Evolutionary conservation across 2,888 invertebrate species (phyloP), one percentile per base, ranked within the genome.

Genomic region (Caenorhabditis doughertyi): DNA sequence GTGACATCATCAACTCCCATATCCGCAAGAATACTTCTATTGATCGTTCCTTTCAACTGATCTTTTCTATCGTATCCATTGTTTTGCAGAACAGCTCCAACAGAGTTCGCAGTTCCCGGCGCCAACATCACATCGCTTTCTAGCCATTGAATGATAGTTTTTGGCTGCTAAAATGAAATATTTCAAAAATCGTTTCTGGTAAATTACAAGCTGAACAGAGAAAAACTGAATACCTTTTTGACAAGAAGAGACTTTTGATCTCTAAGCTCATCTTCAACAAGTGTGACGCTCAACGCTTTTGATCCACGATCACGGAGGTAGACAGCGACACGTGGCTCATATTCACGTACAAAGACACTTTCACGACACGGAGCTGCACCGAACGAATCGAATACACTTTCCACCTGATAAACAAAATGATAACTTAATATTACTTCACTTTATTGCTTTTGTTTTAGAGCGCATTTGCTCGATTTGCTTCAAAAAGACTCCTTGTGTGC

Each of bases 351-450:
- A 74, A 89, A 89, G 4, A 89, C 84, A 21, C 89, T 89, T 79
- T 89, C 89, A 49, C 89, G 85, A 73, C 89, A 89, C 29, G 89
- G 87, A 4, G 87, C 88, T 1, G 83, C 84, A 42, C 89, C 89
- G 67, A 84, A 87, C n/a, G 85, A 86, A 29, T 79, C 82, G 62
- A 90, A 84, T 25, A 90, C 86, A 42, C 85, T 87, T 29, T 89
- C 87, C 58, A 90, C 89, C 86, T 89, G 72, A 29, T 71, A 72
- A 42, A 56, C 18, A 11, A 55, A 68, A 55, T n/a, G n/a, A 21
- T 27, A 84, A 58, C 65, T 51, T n/a, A 49, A 13, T 29, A 7
- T 25, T 25, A n/a, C 51, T 18, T 47, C n/a, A n/a, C n/a, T n/a
- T n/a, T n/a, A n/a, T n/a, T n/a, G n/a, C n/a, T n/a, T n/a, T n/a